These are phyloP conservation scores for Lobophora halterata DNA, from an alignment of 2,888 invertebrate genomes.

Conservation along the genomic window DNA sequence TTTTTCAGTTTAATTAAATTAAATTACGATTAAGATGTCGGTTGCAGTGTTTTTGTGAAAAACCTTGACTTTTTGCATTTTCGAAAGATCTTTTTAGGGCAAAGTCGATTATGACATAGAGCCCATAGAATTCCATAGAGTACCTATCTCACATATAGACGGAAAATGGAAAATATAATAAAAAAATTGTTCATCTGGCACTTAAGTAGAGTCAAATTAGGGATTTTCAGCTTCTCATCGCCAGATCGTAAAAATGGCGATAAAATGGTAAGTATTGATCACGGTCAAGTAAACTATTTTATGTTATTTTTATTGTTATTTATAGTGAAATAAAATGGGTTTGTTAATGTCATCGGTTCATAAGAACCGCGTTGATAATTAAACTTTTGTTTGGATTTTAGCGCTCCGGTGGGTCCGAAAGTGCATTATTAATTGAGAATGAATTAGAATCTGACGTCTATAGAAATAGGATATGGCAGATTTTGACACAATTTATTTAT, in stretches of 20 bases:
- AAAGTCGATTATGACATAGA: conserved; percentile 7
- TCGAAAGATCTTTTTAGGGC: no score
- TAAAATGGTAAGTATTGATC: conserved; percentile 74
- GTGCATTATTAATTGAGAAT: no score
- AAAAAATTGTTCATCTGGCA: conserved; percentile 67
- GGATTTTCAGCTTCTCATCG: conserved; percentile 69
- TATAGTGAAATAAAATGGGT: conserved; percentile 73
- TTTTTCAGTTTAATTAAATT: no score
- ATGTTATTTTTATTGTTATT: conserved; percentile 78
- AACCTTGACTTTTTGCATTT: no score
- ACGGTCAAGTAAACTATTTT: conserved; percentile 72
- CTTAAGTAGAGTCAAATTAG: conserved; percentile 75
- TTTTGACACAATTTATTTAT: no score
- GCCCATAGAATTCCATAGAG: conserved; percentile 9
- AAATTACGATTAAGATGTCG: no score
- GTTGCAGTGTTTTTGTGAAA: no score
- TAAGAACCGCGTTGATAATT: conserved; percentile 43
- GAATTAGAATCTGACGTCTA: no score
- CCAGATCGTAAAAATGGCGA: conserved; percentile 64
- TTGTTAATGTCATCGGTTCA: conserved; percentile 69
- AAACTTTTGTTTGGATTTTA: conserved; percentile 34
- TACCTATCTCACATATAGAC: conserved; percentile 14
- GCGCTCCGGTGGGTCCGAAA: conserved; percentile 30
- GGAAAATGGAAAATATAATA: conserved; percentile 40
- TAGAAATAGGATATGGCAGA: no score